These are phyloP conservation scores for Formica exsecta DNA, from an alignment of 1,140 invertebrate genomes.

Conservation along the genomic window DNA sequence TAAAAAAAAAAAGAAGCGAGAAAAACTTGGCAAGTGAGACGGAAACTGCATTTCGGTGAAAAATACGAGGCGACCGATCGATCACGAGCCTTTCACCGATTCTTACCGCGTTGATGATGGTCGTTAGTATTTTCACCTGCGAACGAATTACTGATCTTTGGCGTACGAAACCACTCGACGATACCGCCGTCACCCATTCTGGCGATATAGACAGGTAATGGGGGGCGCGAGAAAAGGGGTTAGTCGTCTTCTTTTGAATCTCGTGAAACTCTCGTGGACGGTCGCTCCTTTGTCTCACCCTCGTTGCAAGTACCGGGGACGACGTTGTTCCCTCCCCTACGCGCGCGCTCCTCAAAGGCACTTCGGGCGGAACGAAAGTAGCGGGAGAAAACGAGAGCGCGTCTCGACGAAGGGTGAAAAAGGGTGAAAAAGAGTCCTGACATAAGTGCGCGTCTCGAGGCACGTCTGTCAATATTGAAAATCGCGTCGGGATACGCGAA, in stretches of 20 bases:
- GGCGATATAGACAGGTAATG: background rate
- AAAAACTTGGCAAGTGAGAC: background rate
- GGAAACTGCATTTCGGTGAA: background rate
- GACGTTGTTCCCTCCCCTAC: constrained; percentile 62
- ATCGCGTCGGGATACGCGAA: constrained; percentile 58
- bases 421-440: constrained; percentile 34
- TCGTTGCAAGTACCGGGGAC: constrained; percentile 78
- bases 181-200: background rate
- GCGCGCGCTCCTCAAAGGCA: constrained; percentile 63
- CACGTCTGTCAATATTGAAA: constrained; percentile 73
- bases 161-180: constrained; percentile 55
- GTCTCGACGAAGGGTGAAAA: constrained; percentile 10
- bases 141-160: constrained; percentile 67
- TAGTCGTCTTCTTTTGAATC: constrained; percentile 81
- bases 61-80: constrained; percentile 19
- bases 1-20: background rate
- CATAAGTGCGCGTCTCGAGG: constrained; percentile 34
- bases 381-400: constrained; percentile 34
- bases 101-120: constrained; percentile 18
- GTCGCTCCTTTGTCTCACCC: constrained; percentile 80
- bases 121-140: constrained; percentile 65
- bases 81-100: constrained; percentile 28
- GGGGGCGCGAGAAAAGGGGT: constrained; percentile 63
- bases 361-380: constrained; percentile 48
- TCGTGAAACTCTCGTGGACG: constrained; percentile 77